Base-by-base conservation (phyloP, 2,113 vertebrate species). In the Nesoenas mayeri region DNA sequence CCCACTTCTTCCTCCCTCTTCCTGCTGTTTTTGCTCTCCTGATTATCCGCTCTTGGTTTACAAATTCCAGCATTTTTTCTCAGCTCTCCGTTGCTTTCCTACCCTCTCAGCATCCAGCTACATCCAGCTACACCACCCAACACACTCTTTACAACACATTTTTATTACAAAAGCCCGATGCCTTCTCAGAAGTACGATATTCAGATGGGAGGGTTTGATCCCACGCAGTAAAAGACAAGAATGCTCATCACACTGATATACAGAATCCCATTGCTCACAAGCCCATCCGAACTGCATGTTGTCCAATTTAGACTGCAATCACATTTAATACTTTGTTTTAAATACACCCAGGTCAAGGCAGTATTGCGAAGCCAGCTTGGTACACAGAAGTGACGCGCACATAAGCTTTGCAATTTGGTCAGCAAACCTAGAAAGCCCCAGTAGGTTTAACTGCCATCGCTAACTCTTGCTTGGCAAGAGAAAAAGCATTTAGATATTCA, bases 401-500 rank as follows among this genome's bases (percentile, higher is more conserved):
- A 10, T 5, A 5, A 11, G 47, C 25, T 78, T 50, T 73, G 40
- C 38, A 42, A 2, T 70, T 73, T n/a, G 24, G n/a, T 90, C 88
- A 89, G 84, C 85, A 57, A 87, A 17, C 72, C 48, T 67, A 38
- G 79, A 73, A 74, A 85, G 62, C 25, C 31, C 47, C 50, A 29
- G 8, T 10, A 89, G 86, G 81, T 95, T 95, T 81, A 93, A 96
- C 8, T 91, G 94, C 38, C 85, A 85, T 40, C 34, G 47, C 88
- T 91, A 82, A 93, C 82, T 89, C 70, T 54, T 82, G 28, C 34
- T 34, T 38, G 81, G 89, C 36, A 88, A 88, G 61, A 50, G 86
- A 95, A 87, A 86, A 94, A 79, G 66, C 34, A 92, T 75, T 96
- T 89, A 93, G 89, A 80, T 86, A 79, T 70, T 96, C 88, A 65